Percentiles rank a stretch among this genome's conserved stretches.
phyloP scores from a whole-genome alignment of 2,797 vertebrate genomes.

The Malacoctenus gilli region DNA sequence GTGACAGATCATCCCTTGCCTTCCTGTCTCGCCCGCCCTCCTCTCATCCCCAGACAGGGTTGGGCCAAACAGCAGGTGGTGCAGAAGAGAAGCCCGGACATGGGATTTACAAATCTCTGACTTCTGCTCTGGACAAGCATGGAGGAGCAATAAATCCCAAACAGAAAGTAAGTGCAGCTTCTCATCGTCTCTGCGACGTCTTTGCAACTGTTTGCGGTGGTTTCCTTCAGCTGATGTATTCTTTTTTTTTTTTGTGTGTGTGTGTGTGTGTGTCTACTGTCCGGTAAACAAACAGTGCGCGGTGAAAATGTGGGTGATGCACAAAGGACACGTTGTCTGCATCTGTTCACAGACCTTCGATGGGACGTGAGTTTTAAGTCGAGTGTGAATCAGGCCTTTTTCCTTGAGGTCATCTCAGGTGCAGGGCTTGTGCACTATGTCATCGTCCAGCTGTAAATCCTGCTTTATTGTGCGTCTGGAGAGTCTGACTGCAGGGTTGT shows the following conservation, averaged over 20 bases:
- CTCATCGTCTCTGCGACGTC: background rate
- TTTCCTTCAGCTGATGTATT: too few species aligned
- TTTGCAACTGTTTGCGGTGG: background rate
- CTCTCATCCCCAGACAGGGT: constrained; percentile 64
- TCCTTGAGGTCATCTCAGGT: background rate
- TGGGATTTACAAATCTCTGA: constrained; percentile 75
- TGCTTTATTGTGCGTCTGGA: constrained; percentile 8
- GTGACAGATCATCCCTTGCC: constrained; percentile 55
- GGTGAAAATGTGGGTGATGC: background rate
- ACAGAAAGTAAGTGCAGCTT: constrained; percentile 72
- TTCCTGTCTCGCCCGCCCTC: constrained; percentile 53
- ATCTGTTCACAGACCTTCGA: background rate
- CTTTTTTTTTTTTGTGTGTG: background rate
- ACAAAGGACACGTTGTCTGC: background rate
- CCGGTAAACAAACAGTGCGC: background rate
- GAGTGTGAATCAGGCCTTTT: background rate
- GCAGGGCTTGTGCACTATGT: constrained; percentile 17
- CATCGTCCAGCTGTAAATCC: constrained; percentile 14
- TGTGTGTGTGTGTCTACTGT: background rate
- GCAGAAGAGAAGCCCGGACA: constrained; percentile 69
- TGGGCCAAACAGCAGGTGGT: constrained; percentile 82
- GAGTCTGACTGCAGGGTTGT: constrained; percentile 4
- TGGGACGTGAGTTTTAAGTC: background rate
- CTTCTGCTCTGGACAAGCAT: constrained; percentile 56
- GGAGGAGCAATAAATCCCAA: constrained; percentile 50